Evolutionary conservation across 2,888 invertebrate species (phyloP).

Genomic region (Podabrus alpinus): DNA sequence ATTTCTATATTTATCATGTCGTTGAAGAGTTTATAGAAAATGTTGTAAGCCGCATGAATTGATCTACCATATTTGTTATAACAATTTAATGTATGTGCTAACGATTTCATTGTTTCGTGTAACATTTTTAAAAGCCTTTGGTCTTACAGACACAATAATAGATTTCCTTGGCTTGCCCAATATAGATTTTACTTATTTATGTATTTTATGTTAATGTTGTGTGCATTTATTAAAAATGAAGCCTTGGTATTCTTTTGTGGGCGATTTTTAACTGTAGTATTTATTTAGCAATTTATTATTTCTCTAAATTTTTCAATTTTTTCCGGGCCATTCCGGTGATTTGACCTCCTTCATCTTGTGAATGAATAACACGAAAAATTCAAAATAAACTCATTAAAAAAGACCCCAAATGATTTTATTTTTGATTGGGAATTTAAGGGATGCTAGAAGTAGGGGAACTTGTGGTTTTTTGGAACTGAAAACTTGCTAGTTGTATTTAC

Average conservation of each 20-base stretch:
- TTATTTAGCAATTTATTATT: neutral
- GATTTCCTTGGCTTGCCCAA: constrained; percentile 16
- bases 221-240: neutral
- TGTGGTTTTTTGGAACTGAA: too few species aligned
- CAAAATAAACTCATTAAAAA: too few species aligned
- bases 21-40: neutral
- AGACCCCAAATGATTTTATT: too few species aligned
- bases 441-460: too few species aligned
- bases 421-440: too few species aligned
- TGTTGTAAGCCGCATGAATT: neutral
- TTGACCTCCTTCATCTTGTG: too few species aligned
- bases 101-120: neutral
- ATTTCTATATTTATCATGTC: neutral
- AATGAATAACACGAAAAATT: too few species aligned
- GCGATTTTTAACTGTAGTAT: neutral
- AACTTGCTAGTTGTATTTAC: too few species aligned
- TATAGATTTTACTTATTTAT: constrained; percentile 12
- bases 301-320: neutral
- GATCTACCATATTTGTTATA: neutral
- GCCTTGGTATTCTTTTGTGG: constrained; percentile 5
- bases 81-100: neutral
- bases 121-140: neutral
- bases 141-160: constrained; percentile 5
- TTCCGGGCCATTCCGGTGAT: too few species aligned
- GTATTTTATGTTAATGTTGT: neutral